Percentiles rank a stretch among this genome's conserved stretches.
Evolutionary conservation across 2,113 vertebrate genomes (phyloP).

Genomic region (Gopherus evgoodei): DNA sequence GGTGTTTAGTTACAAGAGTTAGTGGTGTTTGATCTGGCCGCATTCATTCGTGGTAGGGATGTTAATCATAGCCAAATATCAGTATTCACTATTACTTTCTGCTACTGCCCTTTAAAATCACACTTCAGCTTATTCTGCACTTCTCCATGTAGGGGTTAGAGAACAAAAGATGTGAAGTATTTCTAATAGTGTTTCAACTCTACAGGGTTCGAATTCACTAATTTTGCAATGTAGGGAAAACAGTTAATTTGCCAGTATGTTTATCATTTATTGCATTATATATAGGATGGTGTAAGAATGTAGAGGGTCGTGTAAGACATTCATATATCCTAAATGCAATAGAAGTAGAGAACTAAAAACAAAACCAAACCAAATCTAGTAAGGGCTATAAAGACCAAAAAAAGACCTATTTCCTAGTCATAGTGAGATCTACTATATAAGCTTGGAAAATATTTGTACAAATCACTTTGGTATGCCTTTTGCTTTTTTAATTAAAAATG

Average conservation of each 20-base stretch:
- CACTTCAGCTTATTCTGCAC: no score
- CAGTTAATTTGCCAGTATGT: not conserved
- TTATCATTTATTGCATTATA: no score
- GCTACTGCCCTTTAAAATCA: no score
- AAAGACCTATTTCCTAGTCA: not conserved
- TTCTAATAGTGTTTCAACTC: not conserved
- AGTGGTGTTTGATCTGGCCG: no score
- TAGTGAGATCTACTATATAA: not conserved
- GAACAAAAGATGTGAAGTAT: not conserved
- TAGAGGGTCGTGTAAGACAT: not conserved
- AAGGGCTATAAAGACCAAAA: not conserved
- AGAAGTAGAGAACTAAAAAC: no score
- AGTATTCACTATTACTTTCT: no score
- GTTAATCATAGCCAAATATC: no score
- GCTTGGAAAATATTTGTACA: not conserved
- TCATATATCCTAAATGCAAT: not conserved
- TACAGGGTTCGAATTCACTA: fast-evolving
- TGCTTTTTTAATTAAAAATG: not conserved
- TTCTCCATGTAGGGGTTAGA: no score
- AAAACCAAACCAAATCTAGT: not conserved
- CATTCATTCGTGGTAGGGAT: no score
- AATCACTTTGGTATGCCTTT: not conserved
- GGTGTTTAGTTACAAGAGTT: no score
- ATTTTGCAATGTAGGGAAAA: not conserved
- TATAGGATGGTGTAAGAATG: no score